Percentiles rank a stretch among this genome's conserved stretches.
phyloP scores from a whole-genome alignment of 1,140 invertebrate species.

The Diachasmimorpha longicaudata region DNA sequence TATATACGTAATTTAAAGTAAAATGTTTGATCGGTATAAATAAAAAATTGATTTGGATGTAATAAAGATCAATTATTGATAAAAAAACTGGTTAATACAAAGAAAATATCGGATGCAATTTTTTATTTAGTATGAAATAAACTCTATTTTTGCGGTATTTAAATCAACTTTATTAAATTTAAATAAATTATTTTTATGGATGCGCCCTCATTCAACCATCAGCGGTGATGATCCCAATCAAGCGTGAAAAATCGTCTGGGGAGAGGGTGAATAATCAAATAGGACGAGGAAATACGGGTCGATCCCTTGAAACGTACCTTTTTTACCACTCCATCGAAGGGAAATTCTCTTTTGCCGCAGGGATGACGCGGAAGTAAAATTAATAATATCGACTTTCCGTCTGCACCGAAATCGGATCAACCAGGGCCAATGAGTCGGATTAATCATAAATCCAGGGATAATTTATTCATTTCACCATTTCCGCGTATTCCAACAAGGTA shows the following conservation, averaged over 20 bases:
- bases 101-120: too few relatives aligned
- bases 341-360: conserved; percentile 12
- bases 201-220: background rate
- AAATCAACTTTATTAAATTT: too few relatives aligned
- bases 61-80: too few relatives aligned
- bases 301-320: background rate
- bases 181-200: too few relatives aligned
- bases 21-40: too few relatives aligned
- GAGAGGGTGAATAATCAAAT: background rate
- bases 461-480: background rate
- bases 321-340: background rate
- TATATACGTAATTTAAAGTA: too few relatives aligned
- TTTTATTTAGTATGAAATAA: too few relatives aligned
- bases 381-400: conserved; percentile 32
- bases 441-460: background rate
- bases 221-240: background rate
- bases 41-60: too few relatives aligned
- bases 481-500: too few relatives aligned
- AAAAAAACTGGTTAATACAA: too few relatives aligned
- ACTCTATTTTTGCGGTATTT: too few relatives aligned
- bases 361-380: conserved; percentile 23
- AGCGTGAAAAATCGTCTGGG: background rate
- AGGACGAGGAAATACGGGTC: background rate
- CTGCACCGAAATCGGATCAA: conserved; percentile 3
- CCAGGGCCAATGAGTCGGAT: background rate